Conservation (phyloP, 2,113 vertebrate genomes). For the Hydrochoerus hydrochaeris region DNA sequence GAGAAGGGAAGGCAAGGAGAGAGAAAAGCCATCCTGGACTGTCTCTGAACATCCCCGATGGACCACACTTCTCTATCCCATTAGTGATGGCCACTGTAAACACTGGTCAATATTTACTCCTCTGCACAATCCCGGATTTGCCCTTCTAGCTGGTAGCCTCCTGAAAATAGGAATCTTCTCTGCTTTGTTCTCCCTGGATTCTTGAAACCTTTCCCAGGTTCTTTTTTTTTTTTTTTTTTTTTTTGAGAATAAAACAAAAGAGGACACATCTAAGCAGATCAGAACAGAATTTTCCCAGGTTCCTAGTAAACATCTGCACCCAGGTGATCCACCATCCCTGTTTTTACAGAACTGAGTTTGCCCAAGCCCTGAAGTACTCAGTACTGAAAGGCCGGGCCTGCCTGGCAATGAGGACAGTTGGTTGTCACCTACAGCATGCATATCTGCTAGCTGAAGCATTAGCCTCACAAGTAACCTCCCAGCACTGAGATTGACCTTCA, state of each 20-base stretch:
- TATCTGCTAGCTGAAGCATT: not conserved
- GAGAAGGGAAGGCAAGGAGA: not conserved
- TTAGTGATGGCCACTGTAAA: not conserved
- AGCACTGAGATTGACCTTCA: not conserved
- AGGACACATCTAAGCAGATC: too few relatives aligned
- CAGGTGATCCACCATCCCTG: not conserved
- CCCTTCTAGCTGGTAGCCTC: not conserved
- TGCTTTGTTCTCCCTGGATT: not conserved
- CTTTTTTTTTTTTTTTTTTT: too few relatives aligned
- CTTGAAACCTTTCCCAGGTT: not conserved
- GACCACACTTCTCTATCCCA: not conserved
- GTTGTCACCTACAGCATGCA: not conserved
- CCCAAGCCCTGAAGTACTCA: not conserved
- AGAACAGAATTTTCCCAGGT: not conserved
- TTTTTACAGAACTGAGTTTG: not conserved
- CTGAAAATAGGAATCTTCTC: not conserved
- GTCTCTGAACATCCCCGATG: not conserved
- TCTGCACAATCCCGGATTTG: not conserved
- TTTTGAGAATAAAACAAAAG: too few relatives aligned
- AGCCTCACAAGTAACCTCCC: not conserved
- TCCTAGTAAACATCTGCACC: constrained; percentile 1
- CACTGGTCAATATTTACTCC: not conserved
- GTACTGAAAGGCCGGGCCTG: not conserved
- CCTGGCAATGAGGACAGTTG: not conserved
- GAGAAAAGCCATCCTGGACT: not conserved